These are phyloP conservation scores for Petrocephalus zakoni DNA, from an alignment of 2,113 vertebrate genomes.

Conservation along the genomic window DNA sequence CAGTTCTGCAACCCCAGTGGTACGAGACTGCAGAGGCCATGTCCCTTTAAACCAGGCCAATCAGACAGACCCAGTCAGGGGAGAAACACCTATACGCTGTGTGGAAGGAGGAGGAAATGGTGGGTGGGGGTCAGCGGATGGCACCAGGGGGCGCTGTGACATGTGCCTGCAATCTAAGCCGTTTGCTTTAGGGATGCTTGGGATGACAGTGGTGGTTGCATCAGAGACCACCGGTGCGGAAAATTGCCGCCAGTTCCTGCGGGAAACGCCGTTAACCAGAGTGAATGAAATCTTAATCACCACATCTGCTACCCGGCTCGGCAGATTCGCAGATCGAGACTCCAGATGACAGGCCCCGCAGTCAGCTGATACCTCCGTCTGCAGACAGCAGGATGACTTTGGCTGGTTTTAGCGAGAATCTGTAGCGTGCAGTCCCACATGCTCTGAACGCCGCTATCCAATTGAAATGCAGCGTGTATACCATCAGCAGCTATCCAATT, in stretches of 20 bases:
- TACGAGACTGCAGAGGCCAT: not conserved
- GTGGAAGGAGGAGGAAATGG: constrained; percentile 13
- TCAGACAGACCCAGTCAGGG: not conserved
- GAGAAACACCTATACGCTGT: not conserved
- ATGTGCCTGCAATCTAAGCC: not conserved
- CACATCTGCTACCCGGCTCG: constrained; percentile 16
- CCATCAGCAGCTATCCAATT: not conserved
- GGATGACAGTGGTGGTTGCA: constrained; percentile 41
- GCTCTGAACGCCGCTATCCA: not conserved
- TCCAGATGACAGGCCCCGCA: not conserved
- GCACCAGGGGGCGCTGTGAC: not conserved
- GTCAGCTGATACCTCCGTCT: not conserved
- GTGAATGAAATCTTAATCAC: constrained; percentile 26
- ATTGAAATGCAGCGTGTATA: not conserved
- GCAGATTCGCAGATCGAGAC: not conserved
- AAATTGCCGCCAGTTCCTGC: constrained; percentile 46
- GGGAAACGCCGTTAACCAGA: constrained; percentile 41
- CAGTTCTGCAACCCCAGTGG: not conserved
- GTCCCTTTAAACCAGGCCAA: constrained; percentile 28
- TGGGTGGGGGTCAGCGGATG: constrained; percentile 17
- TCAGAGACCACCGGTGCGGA: constrained; percentile 40
- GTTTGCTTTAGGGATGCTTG: constrained; percentile 22
- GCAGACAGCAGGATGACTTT: not conserved
- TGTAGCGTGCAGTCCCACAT: not conserved
- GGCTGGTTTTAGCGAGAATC: not conserved